Base-by-base conservation (phyloP, 2,113 vertebrate genomes). In the Microtus montanus region DNA sequence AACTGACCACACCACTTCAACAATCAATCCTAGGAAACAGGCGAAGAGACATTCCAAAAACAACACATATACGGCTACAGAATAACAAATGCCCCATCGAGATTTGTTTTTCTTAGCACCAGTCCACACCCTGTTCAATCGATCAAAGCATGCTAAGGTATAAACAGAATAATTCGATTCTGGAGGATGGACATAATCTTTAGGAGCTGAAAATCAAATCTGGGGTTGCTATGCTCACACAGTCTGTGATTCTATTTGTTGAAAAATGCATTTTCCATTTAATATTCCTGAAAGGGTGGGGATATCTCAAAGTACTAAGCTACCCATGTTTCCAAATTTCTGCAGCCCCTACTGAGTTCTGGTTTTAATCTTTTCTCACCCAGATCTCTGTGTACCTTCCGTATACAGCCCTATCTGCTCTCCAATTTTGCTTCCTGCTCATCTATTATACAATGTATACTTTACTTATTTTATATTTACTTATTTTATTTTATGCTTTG, bases 391-490 rank as follows among this genome's bases (percentile, higher is more conserved):
- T 82, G 58, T 44, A 20, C 33, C 11, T 73, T 41, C 17, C 73
- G n/a, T 80, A 4, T 38, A 10, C 26, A 87, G 33, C 19, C 44
- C 49, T 26, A 84, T 30, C 3, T 33, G 33, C 11, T 38, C 58
- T 92, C 41, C 14, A 89, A 14, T 20, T 73, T 70, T 41, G 10
- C 5, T 88, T 28, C 1, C 4, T 52, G 8, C 17, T 26, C 75
- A 8, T 63, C 38, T 6, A 47, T 5, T 41, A 49, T 52, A 1
- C 1, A 77, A 54, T n/a, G 2, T 1, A 24, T 24, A n/a, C 5
- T 7, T 58, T 58, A n/a, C 9, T 54, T 54, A 58, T 38, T 58
- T 80, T 80, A 58, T 2, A 3, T 58, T 80, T 58, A n/a, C 22
- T n/a, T n/a, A 80, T 58, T n/a, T 58, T 41, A 44, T 9, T 26